Percentiles rank a stretch among this genome's conserved stretches.
These are phyloP conservation scores for Hemibagrus guttatus DNA, from an alignment of 2,797 vertebrate genomes.

Conservation along the genomic window DNA sequence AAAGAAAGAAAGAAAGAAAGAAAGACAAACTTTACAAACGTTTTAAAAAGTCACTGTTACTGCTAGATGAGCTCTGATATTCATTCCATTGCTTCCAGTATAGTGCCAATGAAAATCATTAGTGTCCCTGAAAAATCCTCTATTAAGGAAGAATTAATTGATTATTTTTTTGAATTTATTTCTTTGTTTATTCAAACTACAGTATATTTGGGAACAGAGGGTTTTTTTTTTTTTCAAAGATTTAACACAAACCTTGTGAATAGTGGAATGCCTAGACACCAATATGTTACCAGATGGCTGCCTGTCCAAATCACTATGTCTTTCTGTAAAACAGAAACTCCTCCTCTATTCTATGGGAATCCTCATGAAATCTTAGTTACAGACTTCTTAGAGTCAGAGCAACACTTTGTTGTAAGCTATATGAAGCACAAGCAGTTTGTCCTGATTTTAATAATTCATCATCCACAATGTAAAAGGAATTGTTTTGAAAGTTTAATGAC, in stretches of 20 bases:
- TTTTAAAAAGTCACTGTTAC: neutral
- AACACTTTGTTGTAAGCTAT: neutral
- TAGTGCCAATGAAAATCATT: conserved; percentile 52
- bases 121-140: neutral
- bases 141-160: neutral
- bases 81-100: conserved; percentile 64
- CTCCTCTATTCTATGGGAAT: neutral
- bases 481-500: conserved; percentile 15
- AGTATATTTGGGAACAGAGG: neutral
- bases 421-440: neutral
- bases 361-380: neutral
- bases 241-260: neutral
- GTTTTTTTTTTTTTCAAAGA: neutral
- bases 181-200: neutral
- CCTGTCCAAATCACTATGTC: conserved; percentile 1
- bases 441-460: conserved; percentile 24
- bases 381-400: neutral
- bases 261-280: neutral
- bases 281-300: neutral
- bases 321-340: neutral
- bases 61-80: conserved; percentile 60
- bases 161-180: too few species aligned
- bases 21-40: too few species aligned
- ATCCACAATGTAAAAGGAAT: neutral
- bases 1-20: too few species aligned